These are phyloP conservation scores for Aspiorhynchus laticeps DNA, from an alignment of 2,113 vertebrate genomes.

Conservation along the genomic window DNA sequence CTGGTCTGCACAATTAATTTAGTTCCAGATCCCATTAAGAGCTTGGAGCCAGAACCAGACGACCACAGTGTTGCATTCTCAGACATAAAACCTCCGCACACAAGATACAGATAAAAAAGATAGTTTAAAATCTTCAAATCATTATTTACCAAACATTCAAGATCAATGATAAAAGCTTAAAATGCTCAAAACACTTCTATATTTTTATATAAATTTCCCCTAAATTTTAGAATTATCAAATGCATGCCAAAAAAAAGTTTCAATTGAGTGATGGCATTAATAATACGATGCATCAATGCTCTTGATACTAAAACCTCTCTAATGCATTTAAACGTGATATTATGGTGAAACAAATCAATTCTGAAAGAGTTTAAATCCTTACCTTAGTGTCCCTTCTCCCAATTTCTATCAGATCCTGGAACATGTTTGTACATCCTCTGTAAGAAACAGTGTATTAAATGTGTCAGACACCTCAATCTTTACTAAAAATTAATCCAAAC, in stretches of 20 bases:
- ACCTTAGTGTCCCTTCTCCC: background rate
- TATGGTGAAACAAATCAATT: background rate
- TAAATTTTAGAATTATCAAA: background rate
- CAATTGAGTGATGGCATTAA: background rate
- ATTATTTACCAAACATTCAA: background rate
- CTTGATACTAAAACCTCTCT: background rate
- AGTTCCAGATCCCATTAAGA: conserved; percentile 51
- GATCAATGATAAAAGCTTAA: background rate
- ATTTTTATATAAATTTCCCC: background rate
- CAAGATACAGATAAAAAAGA: background rate
- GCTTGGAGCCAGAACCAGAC: conserved; percentile 6
- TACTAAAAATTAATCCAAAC: background rate
- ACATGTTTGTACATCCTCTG: background rate
- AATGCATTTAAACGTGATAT: background rate
- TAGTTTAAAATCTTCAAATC: background rate
- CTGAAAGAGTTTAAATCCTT: background rate
- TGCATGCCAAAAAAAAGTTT: background rate
- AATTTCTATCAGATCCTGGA: background rate
- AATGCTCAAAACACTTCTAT: background rate
- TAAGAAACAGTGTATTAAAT: background rate
- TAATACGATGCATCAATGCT: background rate
- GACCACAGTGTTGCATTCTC: conserved; percentile 41
- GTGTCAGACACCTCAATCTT: background rate
- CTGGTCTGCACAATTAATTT: conserved; percentile 41
- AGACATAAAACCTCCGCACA: conserved; percentile 38